phyloP scores from a whole-genome alignment of 2,797 vertebrate species.

The Threskiornis aethiopicus region DNA sequence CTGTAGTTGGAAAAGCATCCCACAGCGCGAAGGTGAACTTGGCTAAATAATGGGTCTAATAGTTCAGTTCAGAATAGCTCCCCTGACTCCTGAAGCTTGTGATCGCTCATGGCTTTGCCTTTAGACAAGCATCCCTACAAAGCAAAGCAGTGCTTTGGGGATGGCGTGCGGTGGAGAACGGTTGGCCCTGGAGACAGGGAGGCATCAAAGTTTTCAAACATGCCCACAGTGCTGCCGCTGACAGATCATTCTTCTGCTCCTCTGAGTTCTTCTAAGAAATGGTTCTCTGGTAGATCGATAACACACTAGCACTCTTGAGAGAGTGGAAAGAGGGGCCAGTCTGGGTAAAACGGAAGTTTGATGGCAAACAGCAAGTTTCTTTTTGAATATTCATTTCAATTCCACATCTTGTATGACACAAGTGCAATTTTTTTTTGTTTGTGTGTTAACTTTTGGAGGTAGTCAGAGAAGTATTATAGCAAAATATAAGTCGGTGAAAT shows the following conservation, averaged over 20 bases:
- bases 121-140: background rate
- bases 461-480: background rate
- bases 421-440: background rate
- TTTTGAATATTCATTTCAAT: background rate
- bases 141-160: background rate
- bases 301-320: background rate
- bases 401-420: accelerated
- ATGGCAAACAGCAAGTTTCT: background rate
- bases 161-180: background rate
- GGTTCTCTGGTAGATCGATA: accelerated
- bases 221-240: background rate
- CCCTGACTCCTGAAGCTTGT: background rate
- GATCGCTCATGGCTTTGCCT: background rate
- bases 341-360: too few relatives aligned
- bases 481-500: background rate
- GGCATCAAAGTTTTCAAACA: background rate
- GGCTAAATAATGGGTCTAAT: background rate
- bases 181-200: background rate
- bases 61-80: background rate
- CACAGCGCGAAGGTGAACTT: background rate
- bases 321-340: background rate
- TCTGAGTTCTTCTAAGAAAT: background rate
- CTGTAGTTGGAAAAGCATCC: background rate
- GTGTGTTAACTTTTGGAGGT: background rate
- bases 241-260: background rate